phyloP scores from a whole-genome alignment of 92 coral and sea anemone genomes.

The Epizoanthus scotinus region DNA sequence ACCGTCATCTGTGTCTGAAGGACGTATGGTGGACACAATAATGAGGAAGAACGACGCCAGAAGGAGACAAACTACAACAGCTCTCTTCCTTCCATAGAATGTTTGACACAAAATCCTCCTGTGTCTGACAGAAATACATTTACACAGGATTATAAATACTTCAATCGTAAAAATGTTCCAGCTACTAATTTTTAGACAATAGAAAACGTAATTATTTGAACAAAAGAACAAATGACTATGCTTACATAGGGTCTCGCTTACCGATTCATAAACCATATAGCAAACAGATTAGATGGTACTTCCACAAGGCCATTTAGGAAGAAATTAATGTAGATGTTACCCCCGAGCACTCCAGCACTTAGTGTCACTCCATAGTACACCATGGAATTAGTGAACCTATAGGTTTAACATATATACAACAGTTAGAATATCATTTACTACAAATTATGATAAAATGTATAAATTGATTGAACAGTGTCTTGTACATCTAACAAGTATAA shows the following conservation, averaged over 20 bases:
- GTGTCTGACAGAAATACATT: conserved; percentile 4
- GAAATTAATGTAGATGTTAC: conserved; percentile 86
- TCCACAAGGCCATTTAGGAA: conserved; percentile 80
- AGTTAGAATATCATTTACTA: too few species aligned
- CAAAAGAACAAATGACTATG: background rate
- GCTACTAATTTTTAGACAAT: too few species aligned
- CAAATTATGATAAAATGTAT: too few species aligned
- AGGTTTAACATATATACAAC: too few species aligned
- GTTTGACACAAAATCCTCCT: conserved; percentile 41
- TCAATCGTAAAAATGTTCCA: too few species aligned
- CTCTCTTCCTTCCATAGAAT: conserved; percentile 86
- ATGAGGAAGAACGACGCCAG: conserved; percentile 73
- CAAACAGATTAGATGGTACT: conserved; percentile 82
- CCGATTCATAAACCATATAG: conserved; percentile 87
- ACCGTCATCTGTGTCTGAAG: conserved; percentile 50
- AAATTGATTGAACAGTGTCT: too few species aligned
- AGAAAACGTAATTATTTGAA: too few species aligned
- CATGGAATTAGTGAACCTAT: conserved; percentile 86
- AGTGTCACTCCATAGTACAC: conserved; percentile 92
- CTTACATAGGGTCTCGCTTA: conserved; percentile 41
- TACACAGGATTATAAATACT: too few species aligned
- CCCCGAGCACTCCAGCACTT: conserved; percentile 89
- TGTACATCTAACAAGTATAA: too few species aligned
- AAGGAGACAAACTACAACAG: conserved; percentile 61
- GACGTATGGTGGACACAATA: conserved; percentile 64